phyloP scores from a whole-genome alignment of 2,888 invertebrate species.

The Drosophila melanocephala region DNA sequence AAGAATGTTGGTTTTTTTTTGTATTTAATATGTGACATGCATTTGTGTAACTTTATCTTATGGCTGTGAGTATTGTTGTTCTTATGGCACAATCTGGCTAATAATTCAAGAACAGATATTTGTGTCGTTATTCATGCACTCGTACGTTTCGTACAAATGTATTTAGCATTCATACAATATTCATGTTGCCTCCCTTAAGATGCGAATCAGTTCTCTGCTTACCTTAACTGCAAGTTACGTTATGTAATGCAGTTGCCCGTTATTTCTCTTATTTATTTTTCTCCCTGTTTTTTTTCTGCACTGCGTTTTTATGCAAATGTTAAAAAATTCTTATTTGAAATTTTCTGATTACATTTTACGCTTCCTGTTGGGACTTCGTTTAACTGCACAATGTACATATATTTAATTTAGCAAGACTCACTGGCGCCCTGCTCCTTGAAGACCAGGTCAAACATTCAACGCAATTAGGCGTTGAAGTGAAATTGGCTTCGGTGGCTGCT shows the following conservation, averaged over 20 bases:
- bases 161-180: constrained; percentile 32
- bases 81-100: background rate
- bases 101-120: constrained; percentile 18
- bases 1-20: too few species aligned
- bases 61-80: background rate
- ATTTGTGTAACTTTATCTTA: background rate
- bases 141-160: constrained; percentile 11
- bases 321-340: constrained; percentile 51
- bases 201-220: constrained; percentile 24
- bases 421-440: background rate
- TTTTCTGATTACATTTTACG: constrained; percentile 60
- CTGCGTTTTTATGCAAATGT: constrained; percentile 65
- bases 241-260: constrained; percentile 45
- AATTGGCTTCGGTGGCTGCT: constrained; percentile 21
- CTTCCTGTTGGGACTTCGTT: constrained; percentile 35
- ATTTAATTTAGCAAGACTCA: constrained; percentile 11
- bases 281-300: constrained; percentile 3
- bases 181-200: constrained; percentile 17
- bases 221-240: constrained; percentile 15
- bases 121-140: constrained; percentile 13
- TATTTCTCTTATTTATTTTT: constrained; percentile 6
- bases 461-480: constrained; percentile 37
- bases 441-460: constrained; percentile 17
- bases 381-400: constrained; percentile 42
- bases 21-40: background rate